A percentile compares a stretch with the other conserved stretches of the same genome.
These are phyloP conservation scores for Amphipoea lucens DNA, from an alignment of 2,888 invertebrate genomes.

Conservation along the genomic window DNA sequence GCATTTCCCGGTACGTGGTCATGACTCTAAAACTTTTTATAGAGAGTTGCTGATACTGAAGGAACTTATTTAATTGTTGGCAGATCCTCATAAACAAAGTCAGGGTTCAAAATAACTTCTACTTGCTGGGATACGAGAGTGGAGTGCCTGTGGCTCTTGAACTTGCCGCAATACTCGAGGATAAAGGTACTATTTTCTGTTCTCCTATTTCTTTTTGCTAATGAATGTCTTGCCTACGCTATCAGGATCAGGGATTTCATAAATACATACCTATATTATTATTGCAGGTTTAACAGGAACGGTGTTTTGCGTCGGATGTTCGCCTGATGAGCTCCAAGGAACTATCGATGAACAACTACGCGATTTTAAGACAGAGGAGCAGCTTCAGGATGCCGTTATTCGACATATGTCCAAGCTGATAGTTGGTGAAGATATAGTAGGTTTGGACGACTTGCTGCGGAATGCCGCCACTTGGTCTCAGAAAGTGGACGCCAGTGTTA, in stretches of 20 bases:
- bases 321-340: constrained; percentile 2
- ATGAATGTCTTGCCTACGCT: neutral
- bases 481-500: constrained; percentile 61
- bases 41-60: too few species aligned
- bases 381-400: constrained; percentile 16
- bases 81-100: constrained; percentile 61
- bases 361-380: constrained; percentile 4
- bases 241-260: neutral
- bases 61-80: too few species aligned
- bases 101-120: constrained; percentile 66
- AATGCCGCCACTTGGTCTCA: constrained; percentile 39
- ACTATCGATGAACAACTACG: neutral
- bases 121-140: constrained; percentile 75
- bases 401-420: constrained; percentile 3
- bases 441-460: constrained; percentile 28
- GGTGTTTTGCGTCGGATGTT: constrained; percentile 29
- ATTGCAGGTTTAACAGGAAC: constrained; percentile 25
- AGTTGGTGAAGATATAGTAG: constrained; percentile 30
- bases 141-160: constrained; percentile 74
- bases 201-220: neutral
- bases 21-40: neutral
- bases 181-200: constrained; percentile 65
- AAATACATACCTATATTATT: neutral
- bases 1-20: accelerated
- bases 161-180: constrained; percentile 75